Percentiles rank a stretch among this genome's conserved stretches.
Evolutionary conservation across 1,140 invertebrate species (phyloP).

Genomic region (Phymastichus coffea): DNA sequence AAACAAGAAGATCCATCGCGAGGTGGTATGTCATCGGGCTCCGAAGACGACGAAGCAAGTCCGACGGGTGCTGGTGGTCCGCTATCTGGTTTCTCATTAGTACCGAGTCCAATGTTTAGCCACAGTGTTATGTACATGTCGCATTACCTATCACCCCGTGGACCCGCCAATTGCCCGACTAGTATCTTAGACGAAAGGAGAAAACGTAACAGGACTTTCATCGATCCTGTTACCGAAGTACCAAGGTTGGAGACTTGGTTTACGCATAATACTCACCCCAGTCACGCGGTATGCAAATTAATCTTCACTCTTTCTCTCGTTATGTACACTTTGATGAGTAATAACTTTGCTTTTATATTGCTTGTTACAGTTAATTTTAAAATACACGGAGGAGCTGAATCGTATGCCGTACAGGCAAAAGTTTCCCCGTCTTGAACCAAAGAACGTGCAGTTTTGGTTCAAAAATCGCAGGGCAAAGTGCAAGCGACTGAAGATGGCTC

Average conservation of each 20-base stretch:
- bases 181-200: conserved; percentile 77
- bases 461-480: conserved; percentile 96
- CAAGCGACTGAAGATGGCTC: conserved; percentile 87
- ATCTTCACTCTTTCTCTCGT: background rate
- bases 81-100: conserved; percentile 70
- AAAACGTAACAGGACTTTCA: conserved; percentile 96
- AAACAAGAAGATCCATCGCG: conserved; percentile 48
- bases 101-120: conserved; percentile 80
- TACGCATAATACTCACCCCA: conserved; percentile 94
- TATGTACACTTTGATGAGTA: too few species aligned
- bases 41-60: conserved; percentile 52
- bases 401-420: conserved; percentile 93
- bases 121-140: conserved; percentile 91
- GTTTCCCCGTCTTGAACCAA: conserved; percentile 93
- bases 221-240: conserved; percentile 97
- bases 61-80: conserved; percentile 56
- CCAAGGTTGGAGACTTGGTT: conserved; percentile 97
- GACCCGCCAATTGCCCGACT: conserved; percentile 59
- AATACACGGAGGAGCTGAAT: conserved; percentile 95
- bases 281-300: conserved; percentile 66
- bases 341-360: too few species aligned
- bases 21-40: conserved; percentile 51
- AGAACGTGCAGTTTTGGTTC: conserved; percentile 97
- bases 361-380: conserved; percentile 77
- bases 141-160: conserved; percentile 65